Conservation (phyloP, 2,113 vertebrate species). For the Diglossa brunneiventris region DNA sequence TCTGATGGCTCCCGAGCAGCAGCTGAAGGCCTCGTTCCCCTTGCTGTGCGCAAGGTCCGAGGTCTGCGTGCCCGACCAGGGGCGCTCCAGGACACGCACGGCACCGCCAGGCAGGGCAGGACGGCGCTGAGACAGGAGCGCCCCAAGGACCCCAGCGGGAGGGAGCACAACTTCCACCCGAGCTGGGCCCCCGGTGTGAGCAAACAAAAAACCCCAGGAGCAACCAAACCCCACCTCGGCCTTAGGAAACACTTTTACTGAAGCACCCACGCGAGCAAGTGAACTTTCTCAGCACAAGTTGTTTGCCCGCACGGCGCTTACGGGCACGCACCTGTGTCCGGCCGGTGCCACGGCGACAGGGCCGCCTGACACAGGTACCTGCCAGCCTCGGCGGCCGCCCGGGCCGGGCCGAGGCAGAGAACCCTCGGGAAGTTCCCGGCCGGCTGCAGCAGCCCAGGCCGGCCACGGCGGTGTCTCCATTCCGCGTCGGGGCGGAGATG, state of each 20-base stretch:
- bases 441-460: no score
- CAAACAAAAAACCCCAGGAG: background rate
- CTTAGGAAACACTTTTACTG: rapidly evolving
- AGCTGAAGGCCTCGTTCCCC: rapidly evolving
- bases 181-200: background rate
- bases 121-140: rapidly evolving
- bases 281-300: rapidly evolving
- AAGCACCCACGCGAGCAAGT: rapidly evolving
- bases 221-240: background rate
- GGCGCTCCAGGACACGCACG: rapidly evolving
- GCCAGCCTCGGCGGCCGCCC: background rate
- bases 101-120: rapidly evolving
- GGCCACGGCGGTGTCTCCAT: no score
- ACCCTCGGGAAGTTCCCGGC: no score
- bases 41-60: rapidly evolving
- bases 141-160: rapidly evolving
- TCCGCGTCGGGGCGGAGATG: no score
- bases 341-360: background rate
- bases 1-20: background rate
- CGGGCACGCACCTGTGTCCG: background rate
- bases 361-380: background rate
- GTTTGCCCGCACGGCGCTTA: rapidly evolving
- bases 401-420: no score
- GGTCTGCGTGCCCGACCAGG: rapidly evolving
- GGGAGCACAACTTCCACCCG: rapidly evolving